These are phyloP conservation scores for Drosophila pallidifrons DNA, from an alignment of 1,140 invertebrate genomes.

Conservation along the genomic window DNA sequence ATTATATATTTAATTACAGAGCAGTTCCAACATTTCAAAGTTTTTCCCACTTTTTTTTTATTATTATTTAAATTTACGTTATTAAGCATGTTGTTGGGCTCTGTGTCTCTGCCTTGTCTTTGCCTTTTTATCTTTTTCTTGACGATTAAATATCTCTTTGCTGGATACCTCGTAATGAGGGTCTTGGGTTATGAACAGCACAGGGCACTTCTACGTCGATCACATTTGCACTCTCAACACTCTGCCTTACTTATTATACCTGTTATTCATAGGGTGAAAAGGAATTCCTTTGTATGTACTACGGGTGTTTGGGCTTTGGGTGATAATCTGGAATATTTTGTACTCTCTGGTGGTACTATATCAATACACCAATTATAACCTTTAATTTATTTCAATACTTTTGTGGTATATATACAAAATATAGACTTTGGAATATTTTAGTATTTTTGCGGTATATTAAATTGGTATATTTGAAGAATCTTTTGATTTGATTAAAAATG, in stretches of 20 bases:
- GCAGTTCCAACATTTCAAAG: constrained; percentile 36
- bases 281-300: too few relatives aligned
- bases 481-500: too few relatives aligned
- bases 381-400: too few relatives aligned
- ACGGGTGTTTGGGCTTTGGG: too few relatives aligned
- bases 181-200: neutral
- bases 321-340: too few relatives aligned
- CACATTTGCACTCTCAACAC: neutral
- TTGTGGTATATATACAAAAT: too few relatives aligned
- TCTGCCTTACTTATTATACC: constrained; percentile 1
- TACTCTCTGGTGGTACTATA: too few relatives aligned
- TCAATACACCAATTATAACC: too few relatives aligned
- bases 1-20: constrained; percentile 56
- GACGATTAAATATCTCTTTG: constrained; percentile 59
- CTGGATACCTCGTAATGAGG: constrained; percentile 8
- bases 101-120: constrained; percentile 62
- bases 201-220: neutral
- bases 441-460: too few relatives aligned
- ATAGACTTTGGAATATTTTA: too few relatives aligned
- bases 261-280: too few relatives aligned
- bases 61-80: constrained; percentile 73
- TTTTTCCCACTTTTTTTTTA: constrained; percentile 53
- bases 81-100: constrained; percentile 42
- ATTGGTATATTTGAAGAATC: too few relatives aligned
- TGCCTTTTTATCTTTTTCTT: constrained; percentile 48